A percentile compares a stretch with the other conserved stretches of the same genome.
Evolutionary conservation across 30 jellyfish, hydroid and myxozoan species (phyloP).

Genomic region (Chrysaora quinquecirrha): DNA sequence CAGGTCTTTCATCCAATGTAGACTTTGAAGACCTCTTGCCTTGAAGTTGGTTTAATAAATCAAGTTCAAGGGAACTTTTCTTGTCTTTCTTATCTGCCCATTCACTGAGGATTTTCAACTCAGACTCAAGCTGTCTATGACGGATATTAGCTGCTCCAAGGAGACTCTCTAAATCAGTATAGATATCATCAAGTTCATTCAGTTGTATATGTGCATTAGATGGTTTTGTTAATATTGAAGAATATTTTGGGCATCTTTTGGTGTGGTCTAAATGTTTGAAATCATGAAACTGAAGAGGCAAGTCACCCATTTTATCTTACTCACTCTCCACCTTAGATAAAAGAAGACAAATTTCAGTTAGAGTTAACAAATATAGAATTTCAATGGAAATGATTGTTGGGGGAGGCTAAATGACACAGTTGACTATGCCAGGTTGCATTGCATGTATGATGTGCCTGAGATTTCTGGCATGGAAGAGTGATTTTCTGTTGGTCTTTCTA

Average conservation of each 20-base stretch:
- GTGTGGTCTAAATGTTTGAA: conserved; percentile 87
- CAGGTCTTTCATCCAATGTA: conserved; percentile 48
- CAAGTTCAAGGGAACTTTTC: conserved; percentile 63
- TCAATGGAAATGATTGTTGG: too few species aligned
- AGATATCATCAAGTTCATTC: conserved; percentile 84
- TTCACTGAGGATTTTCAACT: conserved; percentile 83
- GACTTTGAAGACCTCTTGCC: conserved; percentile 66
- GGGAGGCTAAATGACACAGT: too few species aligned
- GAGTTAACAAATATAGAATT: too few species aligned
- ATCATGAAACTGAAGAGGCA: conserved; percentile 94
- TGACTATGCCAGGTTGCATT: too few species aligned
- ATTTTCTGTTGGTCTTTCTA: too few species aligned
- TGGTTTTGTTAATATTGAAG: conserved; percentile 73
- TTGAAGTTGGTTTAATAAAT: conserved; percentile 38
- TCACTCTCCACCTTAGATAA: too few species aligned
- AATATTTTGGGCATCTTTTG: conserved; percentile 80
- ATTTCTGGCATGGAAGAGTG: too few species aligned
- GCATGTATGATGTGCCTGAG: too few species aligned
- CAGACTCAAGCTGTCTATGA: conserved; percentile 88
- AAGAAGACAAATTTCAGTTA: too few species aligned
- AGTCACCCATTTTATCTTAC: conserved; percentile 83
- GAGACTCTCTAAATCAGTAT: conserved; percentile 88
- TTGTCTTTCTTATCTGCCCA: conserved; percentile 97
- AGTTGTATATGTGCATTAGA: conserved; percentile 56
- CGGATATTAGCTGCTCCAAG: conserved; percentile 97